phyloP scores from a whole-genome alignment of 1,140 invertebrate species.

The Rhopalosiphum maidis region DNA sequence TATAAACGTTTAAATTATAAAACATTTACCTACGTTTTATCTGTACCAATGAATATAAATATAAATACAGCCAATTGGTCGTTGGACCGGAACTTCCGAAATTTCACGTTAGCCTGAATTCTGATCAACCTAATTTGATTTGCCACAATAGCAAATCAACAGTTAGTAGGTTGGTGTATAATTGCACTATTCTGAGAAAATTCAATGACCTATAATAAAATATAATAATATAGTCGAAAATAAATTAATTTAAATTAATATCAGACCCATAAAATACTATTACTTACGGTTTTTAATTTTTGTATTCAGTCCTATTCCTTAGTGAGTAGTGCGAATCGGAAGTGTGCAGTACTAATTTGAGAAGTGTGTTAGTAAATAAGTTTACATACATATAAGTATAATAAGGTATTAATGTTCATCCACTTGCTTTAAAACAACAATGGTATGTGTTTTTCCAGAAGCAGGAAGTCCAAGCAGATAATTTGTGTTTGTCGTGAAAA shows the following conservation, averaged over 20 bases:
- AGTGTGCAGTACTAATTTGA: background rate
- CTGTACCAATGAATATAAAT: background rate
- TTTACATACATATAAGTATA: background rate
- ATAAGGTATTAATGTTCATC: background rate
- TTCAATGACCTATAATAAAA: background rate
- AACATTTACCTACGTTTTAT: background rate
- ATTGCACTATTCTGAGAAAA: background rate
- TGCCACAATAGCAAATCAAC: background rate
- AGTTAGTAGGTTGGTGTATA: background rate
- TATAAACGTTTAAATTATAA: slow-evolving; percentile 10
- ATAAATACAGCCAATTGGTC: background rate
- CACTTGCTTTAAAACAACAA: background rate
- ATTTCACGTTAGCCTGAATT: background rate
- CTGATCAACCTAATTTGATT: background rate
- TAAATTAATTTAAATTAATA: background rate
- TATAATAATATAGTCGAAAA: background rate
- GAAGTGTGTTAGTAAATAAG: background rate
- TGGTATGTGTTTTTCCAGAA: background rate
- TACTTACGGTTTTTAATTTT: background rate
- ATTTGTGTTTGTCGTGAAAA: background rate
- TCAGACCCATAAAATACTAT: background rate
- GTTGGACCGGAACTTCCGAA: background rate
- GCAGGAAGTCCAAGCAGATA: background rate
- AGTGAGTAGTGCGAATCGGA: background rate
- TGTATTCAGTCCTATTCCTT: background rate